Base-by-base conservation (phyloP, 2,888 invertebrate species). In the Penaeus monodon region DNA sequence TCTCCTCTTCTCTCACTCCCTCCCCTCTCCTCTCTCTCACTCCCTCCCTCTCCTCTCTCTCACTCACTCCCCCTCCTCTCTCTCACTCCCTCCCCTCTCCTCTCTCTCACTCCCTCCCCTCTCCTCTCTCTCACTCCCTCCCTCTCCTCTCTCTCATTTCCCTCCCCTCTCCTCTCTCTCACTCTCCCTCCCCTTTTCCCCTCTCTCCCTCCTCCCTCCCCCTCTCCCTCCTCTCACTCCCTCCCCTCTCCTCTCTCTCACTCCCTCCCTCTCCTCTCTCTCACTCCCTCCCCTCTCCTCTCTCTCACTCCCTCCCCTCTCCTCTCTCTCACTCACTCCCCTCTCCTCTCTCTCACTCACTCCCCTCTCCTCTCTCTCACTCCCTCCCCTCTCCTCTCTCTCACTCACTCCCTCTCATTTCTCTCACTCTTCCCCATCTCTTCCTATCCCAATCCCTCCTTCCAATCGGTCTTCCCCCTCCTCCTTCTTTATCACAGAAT, bases 301-400 rank as follows among this genome's bases (percentile, higher is more conserved):
- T 7, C 17, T 68, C 7, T 68, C 17, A 1, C 29, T 6, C 8
- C 8, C 20, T 17, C n/a, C 8, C 20, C 7, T 29, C 8, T 17
- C 8, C 17, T 68, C 29, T 10, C 17, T 29, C 29, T 68, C 68
- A 3, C 7, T 10, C 20, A 1, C 1, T 1, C 8, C 68, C 7
- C 29, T 1, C 0, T 68, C 20, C 8, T 6, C 7, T 7, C 8
- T 7, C 7, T 4, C 1, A 1, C 7, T 6, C 29, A 2, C 8
- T 6, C n/a, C 29, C 68, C 29, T 68, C 17, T 10, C 29, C 4
- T 29, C 1, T 68, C 68, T 68, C 20, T 68, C 17, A n/a, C 8
- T 68, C 10, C n/a, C n/a, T 7, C 17, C 68, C 29, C 7, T 1
- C 8, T 10, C 20, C 8, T 6, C 7, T 7, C 8, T 7, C 7